Evolutionary conservation across 2,113 vertebrate genomes (phyloP).

Genomic region (Crotalus tigris): DNA sequence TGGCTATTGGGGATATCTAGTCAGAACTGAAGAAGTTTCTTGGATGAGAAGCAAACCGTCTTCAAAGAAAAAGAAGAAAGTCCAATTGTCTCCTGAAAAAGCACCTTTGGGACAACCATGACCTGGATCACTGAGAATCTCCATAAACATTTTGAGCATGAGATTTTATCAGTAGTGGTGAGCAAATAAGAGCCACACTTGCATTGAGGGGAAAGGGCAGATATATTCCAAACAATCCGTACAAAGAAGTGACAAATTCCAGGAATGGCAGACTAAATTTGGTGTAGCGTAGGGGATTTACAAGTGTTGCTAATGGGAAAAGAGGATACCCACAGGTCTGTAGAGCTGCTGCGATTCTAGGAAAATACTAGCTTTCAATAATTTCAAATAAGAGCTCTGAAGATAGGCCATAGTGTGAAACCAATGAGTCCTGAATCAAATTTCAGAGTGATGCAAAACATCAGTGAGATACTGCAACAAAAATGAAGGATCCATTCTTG

Average conservation of each 20-base stretch:
- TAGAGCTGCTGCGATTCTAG: not conserved
- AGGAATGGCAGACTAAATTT: not conserved
- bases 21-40: too few species aligned
- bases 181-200: not conserved
- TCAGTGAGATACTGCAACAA: not conserved
- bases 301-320: not conserved
- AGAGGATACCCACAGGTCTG: not conserved
- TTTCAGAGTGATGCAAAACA: not conserved
- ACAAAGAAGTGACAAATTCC: not conserved
- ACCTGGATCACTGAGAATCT: too few species aligned
- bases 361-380: not conserved
- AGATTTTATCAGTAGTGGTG: not conserved
- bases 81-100: too few species aligned
- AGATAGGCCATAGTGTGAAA: not conserved
- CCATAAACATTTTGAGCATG: not conserved
- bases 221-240: not conserved
- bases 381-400: not conserved
- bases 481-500: constrained; percentile 4
- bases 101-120: too few species aligned
- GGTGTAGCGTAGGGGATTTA: not conserved
- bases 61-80: too few species aligned
- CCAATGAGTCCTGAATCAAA: not conserved
- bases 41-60: too few species aligned
- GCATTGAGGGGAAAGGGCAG: not conserved
- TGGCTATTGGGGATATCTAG: too few species aligned